Evolutionary conservation across 1,140 invertebrate species (phyloP), one percentile per base, ranked within the genome.

Genomic region (Limonius californicus): DNA sequence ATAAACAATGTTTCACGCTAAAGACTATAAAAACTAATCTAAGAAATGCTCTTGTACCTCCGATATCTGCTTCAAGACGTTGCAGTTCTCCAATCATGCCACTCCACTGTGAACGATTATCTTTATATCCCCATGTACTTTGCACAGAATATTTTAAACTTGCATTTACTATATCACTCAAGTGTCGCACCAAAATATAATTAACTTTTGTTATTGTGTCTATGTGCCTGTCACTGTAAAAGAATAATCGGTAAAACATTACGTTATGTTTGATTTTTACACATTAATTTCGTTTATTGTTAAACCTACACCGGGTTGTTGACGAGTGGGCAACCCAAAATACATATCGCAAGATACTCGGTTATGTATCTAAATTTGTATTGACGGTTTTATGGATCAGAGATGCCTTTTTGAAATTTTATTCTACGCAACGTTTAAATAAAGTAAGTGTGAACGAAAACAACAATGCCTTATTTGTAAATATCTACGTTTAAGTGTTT

Each of bases 181-280:
- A 68, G 67, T 83, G 77, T 64, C 80, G 71, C 1, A 83, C 78
- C 57, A 84, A 80, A 0, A 80, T 76, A 70, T 83, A 86, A 72
- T 82, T 85, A n/a, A 83, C 81, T 72, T 87, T 87, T 7, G 83
- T 81, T 50, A 86, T 80, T 1, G 83, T 79, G 65, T 87, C 85
- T 42, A 85, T 78, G 60, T 83, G 79, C 56, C 80, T 82, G 55
- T 85, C 75, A 55, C 82, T 82, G 42, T 3, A 20, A 42, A 18
- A 57, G 30, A n/a, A 16, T 12, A 55, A 27, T n/a, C 7, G 16
- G 11, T n/a, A 16, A 18, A 18, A n/a, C n/a, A n/a, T n/a, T n/a
- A n/a, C n/a, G n/a, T n/a, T n/a, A n/a, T n/a, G n/a, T n/a, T n/a
- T n/a, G n/a, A n/a, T n/a, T n/a, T n/a, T n/a, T n/a, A n/a, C n/a